These are phyloP conservation scores for Pelecanoides urinatrix DNA, from an alignment of 2,113 vertebrate genomes.

Conservation along the genomic window DNA sequence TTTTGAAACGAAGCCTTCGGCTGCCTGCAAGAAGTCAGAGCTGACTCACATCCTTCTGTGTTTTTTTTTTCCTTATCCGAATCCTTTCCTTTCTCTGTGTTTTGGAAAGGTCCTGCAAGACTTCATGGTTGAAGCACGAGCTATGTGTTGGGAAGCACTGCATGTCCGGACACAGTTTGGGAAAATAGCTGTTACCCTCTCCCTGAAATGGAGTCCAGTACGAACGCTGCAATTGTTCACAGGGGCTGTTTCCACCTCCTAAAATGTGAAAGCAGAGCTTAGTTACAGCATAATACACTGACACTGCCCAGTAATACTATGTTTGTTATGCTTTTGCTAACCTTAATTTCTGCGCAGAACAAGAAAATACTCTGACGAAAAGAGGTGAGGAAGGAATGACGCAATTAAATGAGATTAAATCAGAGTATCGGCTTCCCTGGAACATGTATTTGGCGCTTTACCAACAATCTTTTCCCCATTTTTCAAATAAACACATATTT, in stretches of 20 bases:
- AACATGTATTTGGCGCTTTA: conserved; percentile 34
- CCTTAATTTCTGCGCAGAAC: conserved; percentile 36
- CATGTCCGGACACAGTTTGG: not conserved
- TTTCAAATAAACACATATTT: conserved; percentile 62
- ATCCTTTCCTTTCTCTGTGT: conserved; percentile 20
- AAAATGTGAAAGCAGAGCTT: not conserved
- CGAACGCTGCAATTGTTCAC: not conserved
- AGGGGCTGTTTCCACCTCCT: not conserved
- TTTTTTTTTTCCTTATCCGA: not conserved
- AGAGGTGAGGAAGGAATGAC: conserved; percentile 32
- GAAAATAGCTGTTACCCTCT: not conserved
- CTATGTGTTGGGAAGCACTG: not conserved
- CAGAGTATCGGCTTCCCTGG: conserved; percentile 29
- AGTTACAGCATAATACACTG: not conserved
- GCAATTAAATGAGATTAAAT: conserved; percentile 42
- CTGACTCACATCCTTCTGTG: conserved; percentile 31
- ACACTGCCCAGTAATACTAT: not conserved
- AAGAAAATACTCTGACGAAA: conserved; percentile 38
- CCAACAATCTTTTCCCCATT: conserved; percentile 14
- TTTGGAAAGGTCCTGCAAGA: conserved; percentile 2
- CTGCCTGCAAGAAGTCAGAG: not conserved
- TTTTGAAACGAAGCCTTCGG: not conserved
- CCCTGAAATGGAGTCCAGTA: not conserved
- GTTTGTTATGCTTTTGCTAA: conserved; percentile 9
- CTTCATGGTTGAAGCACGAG: not conserved